phyloP scores from a whole-genome alignment of 1,140 invertebrate species.

The Drosophila takahashii region DNA sequence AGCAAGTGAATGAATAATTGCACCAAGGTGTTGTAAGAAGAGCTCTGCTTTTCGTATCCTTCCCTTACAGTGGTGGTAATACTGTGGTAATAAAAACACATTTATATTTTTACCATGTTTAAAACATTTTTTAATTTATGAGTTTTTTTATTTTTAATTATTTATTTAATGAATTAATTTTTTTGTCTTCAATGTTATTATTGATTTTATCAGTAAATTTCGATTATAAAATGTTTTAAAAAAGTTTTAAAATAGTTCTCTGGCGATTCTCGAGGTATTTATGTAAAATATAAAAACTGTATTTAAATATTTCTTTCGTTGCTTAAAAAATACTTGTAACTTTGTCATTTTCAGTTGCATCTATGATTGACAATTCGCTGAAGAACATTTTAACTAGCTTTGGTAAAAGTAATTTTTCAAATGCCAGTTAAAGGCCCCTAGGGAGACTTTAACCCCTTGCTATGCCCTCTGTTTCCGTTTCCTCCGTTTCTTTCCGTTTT shows the following conservation, averaged over 20 bases:
- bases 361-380: conserved; percentile 13
- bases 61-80: conserved; percentile 14
- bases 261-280: too few relatives aligned
- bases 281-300: too few relatives aligned
- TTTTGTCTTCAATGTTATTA: too few relatives aligned
- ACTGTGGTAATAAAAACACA: too few relatives aligned
- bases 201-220: too few relatives aligned
- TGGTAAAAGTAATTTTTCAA: conserved; percentile 27
- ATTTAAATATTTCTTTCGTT: too few relatives aligned
- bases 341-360: background rate
- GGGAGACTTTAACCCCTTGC: conserved; percentile 14
- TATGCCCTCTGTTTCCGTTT: background rate
- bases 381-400: conserved; percentile 24
- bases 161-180: too few relatives aligned
- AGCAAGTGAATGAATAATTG: conserved; percentile 72
- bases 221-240: too few relatives aligned
- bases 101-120: too few relatives aligned
- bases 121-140: too few relatives aligned
- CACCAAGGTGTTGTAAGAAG: conserved; percentile 65
- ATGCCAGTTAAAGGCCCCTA: conserved; percentile 19
- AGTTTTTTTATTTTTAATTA: too few relatives aligned
- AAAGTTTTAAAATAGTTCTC: too few relatives aligned
- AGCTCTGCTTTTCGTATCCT: conserved; percentile 10
- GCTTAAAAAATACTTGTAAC: background rate
- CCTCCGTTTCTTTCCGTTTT: conserved; percentile 8